Base-by-base conservation (phyloP, 1,140 invertebrate genomes). In the Pseudomyrmex cubaensis region DNA sequence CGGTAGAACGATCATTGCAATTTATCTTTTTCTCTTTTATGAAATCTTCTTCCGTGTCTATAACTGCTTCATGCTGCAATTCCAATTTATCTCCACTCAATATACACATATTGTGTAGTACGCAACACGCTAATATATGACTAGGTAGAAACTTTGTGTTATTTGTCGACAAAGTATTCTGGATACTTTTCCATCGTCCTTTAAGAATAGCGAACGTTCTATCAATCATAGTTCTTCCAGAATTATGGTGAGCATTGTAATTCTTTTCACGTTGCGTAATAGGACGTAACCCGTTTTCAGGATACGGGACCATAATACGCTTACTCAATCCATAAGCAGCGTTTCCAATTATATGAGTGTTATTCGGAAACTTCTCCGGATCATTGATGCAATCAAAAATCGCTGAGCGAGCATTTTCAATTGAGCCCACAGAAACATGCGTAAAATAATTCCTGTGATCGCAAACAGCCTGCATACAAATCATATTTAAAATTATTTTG, bases 281-380 rank as follows among this genome's bases (percentile, higher is more conserved):
- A 15, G 13, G 57, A 35, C 35, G 5, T 35, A 7, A 35, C 13
- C 44, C 44, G 5, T 74, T 48, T n/a, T 74, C 17, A 61, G 44
- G 1, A 48, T 74, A 62, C 7, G 72, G 57, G 22, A 48, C n/a
- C 9, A 74, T 12, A 12, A 74, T 44, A 74, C 25, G 46, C 2
- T 50, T 3, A 17, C 25, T 44, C 1, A 74, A 2, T 13, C 2
- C 15, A 13, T 74, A 74, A n/a, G 13, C 9, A 22, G 44, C 44
- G 25, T 74, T 44, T 62, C 72, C 72, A 62, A 74, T 74, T 48
- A 74, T 13, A 62, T 74, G 72, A 9, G 72, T 74, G 4, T 74
- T 74, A 17, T 74, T 50, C 0, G 72, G 72, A 74, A 74, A 74
- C 8, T 74, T 61, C 0, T 12, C 56, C 0, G 72, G 9, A 50